These are phyloP conservation scores for Smithornis capensis DNA, from an alignment of 2,113 vertebrate species.

Conservation along the genomic window DNA sequence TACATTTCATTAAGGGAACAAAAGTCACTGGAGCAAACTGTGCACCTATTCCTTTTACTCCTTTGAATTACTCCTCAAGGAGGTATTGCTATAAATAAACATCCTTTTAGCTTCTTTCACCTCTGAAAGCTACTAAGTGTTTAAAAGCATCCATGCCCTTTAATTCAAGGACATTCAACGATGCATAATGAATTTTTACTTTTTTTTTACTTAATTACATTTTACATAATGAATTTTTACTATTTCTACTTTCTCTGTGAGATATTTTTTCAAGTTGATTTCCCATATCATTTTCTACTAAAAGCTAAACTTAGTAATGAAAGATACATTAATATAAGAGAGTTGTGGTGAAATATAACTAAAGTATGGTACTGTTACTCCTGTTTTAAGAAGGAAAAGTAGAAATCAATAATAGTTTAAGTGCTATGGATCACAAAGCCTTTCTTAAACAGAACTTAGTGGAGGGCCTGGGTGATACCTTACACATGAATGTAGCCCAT, in stretches of 20 bases:
- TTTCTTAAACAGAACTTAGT: not conserved
- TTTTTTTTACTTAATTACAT: too few species aligned
- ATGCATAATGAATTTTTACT: conserved; percentile 20
- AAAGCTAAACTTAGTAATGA: not conserved
- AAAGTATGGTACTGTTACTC: not conserved
- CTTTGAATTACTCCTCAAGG: conserved; percentile 1
- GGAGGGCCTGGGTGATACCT: not conserved
- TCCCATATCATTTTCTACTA: not conserved
- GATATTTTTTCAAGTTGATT: not conserved
- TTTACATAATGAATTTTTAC: too few species aligned
- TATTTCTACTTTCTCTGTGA: not conserved
- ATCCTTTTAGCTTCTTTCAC: not conserved
- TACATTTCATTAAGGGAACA: conserved; percentile 5
- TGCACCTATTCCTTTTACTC: not conserved
- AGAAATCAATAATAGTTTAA: not conserved
- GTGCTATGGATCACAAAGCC: not conserved
- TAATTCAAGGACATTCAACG: conserved; percentile 14
- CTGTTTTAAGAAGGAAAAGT: not conserved
- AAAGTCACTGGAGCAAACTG: not conserved
- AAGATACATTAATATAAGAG: not conserved
- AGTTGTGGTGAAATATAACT: not conserved
- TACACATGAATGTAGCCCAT: not conserved
- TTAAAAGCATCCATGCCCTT: conserved; percentile 14
- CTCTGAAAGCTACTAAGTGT: conserved; percentile 5
- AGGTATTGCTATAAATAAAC: conserved; percentile 12